phyloP scores from a whole-genome alignment of 2,113 vertebrate species.

The Neofelis nebulosa region DNA sequence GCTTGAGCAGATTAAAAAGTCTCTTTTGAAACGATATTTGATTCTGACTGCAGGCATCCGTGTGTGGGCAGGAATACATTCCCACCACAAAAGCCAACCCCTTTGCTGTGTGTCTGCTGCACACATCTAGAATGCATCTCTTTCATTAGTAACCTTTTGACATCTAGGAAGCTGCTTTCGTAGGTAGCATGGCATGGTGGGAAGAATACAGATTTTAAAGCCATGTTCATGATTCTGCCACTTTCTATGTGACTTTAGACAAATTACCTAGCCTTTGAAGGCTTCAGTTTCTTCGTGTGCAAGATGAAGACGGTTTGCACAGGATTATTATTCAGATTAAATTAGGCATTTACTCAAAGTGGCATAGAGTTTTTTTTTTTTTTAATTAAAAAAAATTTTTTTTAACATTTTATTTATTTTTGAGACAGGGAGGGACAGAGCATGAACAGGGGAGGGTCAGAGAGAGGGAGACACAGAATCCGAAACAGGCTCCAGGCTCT shows the following conservation, averaged over 20 bases:
- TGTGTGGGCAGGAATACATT: background rate
- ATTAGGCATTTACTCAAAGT: background rate
- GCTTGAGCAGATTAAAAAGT: constrained; percentile 13
- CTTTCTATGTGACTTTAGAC: background rate
- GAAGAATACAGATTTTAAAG: constrained; percentile 17
- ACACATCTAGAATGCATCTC: background rate
- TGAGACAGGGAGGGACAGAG: too few relatives aligned
- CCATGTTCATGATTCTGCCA: background rate
- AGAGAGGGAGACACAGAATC: too few relatives aligned
- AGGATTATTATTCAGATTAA: background rate
- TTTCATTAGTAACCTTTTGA: background rate
- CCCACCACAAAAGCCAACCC: background rate
- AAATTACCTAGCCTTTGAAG: background rate
- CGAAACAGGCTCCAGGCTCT: too few relatives aligned
- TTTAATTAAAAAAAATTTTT: too few relatives aligned
- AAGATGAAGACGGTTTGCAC: background rate
- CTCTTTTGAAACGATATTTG: background rate
- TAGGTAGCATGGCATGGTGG: background rate
- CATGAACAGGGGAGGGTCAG: too few relatives aligned
- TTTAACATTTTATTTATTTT: too few relatives aligned
- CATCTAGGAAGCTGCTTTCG: background rate
- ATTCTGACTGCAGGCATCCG: background rate
- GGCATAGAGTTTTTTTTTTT: background rate
- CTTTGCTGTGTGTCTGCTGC: background rate
- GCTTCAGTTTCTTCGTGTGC: background rate